phyloP scores from a whole-genome alignment of 2,888 invertebrate genomes.

The Linnaemya vulpina region DNA sequence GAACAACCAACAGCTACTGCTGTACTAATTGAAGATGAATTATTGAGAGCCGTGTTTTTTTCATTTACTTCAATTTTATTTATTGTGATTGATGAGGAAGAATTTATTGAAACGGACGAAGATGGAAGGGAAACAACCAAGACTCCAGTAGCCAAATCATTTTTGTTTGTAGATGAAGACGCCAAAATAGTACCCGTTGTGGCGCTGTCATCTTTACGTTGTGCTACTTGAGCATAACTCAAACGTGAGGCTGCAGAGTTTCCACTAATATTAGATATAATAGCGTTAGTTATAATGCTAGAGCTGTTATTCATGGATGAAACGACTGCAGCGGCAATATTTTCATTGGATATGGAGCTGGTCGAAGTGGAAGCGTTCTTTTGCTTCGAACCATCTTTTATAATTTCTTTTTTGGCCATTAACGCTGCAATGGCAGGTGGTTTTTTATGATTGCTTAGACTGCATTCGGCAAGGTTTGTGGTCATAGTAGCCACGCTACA shows the following conservation, averaged over 20 bases:
- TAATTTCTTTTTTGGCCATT: constrained; percentile 77
- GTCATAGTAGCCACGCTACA: constrained; percentile 85
- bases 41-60: constrained; percentile 36
- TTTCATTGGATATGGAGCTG: constrained; percentile 78
- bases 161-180: constrained; percentile 68
- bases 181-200: constrained; percentile 66
- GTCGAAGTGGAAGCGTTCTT: constrained; percentile 80
- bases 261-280: constrained; percentile 72
- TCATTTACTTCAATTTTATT: constrained; percentile 60
- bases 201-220: constrained; percentile 84
- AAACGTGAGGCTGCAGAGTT: constrained; percentile 80
- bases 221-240: constrained; percentile 88
- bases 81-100: constrained; percentile 55
- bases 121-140: constrained; percentile 30
- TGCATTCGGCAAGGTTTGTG: constrained; percentile 80
- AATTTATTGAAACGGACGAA: constrained; percentile 27
- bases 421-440: constrained; percentile 76
- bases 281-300: constrained; percentile 11
- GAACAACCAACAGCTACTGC: constrained; percentile 53
- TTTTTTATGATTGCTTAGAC: constrained; percentile 78
- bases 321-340: constrained; percentile 71
- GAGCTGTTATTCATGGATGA: constrained; percentile 56
- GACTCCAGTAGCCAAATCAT: constrained; percentile 57
- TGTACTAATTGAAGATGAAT: constrained; percentile 45
- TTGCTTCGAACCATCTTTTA: constrained; percentile 79